These are phyloP conservation scores for Drosophila yakuba DNA, from an alignment of 1,140 invertebrate species.

Conservation along the genomic window DNA sequence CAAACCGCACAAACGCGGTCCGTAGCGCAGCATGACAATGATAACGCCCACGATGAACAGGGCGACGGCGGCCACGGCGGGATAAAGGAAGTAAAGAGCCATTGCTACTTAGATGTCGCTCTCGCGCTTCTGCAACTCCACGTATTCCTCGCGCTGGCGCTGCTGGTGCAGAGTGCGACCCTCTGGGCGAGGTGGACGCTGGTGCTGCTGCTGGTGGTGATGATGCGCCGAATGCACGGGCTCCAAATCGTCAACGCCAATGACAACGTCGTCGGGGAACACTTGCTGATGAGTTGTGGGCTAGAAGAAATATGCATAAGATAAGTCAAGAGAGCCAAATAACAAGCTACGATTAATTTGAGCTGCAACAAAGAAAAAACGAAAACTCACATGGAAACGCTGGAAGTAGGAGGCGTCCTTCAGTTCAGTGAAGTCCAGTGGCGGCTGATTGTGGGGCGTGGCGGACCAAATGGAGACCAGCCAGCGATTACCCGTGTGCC, in stretches of 20 bases:
- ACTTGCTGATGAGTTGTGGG: conserved; percentile 77
- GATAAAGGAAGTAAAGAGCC: conserved; percentile 90
- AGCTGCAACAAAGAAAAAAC: too few relatives aligned
- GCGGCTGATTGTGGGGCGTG: conserved; percentile 92
- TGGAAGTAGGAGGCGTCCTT: conserved; percentile 85
- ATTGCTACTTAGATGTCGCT: conserved; percentile 90
- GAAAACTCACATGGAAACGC: conserved; percentile 62
- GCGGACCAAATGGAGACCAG: conserved; percentile 92
- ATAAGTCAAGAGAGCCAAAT: too few relatives aligned
- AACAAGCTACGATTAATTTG: too few relatives aligned
- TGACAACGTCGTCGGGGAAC: conserved; percentile 76
- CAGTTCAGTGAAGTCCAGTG: conserved; percentile 91
- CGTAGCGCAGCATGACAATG: conserved; percentile 90
- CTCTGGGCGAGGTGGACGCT: conserved; percentile 72
- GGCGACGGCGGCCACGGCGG: conserved; percentile 89
- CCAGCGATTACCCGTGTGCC: conserved; percentile 93
- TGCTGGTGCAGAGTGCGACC: conserved; percentile 78
- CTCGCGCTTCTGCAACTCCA: conserved; percentile 92
- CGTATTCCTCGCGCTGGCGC: conserved; percentile 87
- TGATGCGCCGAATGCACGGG: conserved; percentile 66
- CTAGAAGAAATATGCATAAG: conserved; percentile 22
- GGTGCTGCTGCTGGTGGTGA: conserved; percentile 51
- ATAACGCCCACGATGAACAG: conserved; percentile 91
- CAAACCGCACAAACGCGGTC: conserved; percentile 88
- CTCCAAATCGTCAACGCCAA: conserved; percentile 69